Base-by-base conservation (phyloP, 2,797 vertebrate species). In the Kryptolebias ocellatus region DNA sequence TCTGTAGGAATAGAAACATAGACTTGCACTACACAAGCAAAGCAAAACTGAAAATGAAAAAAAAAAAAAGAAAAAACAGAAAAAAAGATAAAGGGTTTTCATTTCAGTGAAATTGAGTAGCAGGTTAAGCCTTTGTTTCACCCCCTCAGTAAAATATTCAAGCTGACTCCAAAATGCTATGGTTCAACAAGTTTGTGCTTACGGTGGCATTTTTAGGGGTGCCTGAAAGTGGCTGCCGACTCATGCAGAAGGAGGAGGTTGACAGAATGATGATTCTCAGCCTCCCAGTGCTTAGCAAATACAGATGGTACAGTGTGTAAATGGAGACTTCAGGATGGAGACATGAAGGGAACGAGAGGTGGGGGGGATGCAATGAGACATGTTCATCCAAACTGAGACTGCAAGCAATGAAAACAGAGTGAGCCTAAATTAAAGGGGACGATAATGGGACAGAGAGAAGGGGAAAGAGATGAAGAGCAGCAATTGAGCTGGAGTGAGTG, bases 241-340 rank as follows among this genome's bases (percentile, higher is more conserved):
- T 90, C 83, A 84, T 79, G 88, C 88, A 88, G 80, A 82, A 85
- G 82, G 78, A 81, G 87, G 81, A 76, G 79, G 81, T 67, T 89
- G 88, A 89, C 88, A 89, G 82, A 85, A 85, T 85, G 87, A 88
- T 89, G 84, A 87, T 89, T 87, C 75, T 53, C 76, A 69, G 78
- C 70, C 83, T 78, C 74, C 64, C 72, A 28, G 78, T 72, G 86
- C 86, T 87, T 83, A 66, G 81, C 81, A 85, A 89, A 89, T 90
- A 88, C 85, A 88, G 87, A 87, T 87, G 86, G 87, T 78, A 76
- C 80, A 78, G 79, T 82, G 78, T 81, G 84, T 78, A 85, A 86
- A 89, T 85, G 83, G 76, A 88, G 82, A 77, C 83, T 85, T 85
- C 70, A 64, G 68, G 80, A 84, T 52, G 61, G 74, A 72, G 74